A percentile compares a stretch with the other conserved stretches of the same genome.
phyloP scores from a whole-genome alignment of 2,888 invertebrate species.

The Volucella zonaria region DNA sequence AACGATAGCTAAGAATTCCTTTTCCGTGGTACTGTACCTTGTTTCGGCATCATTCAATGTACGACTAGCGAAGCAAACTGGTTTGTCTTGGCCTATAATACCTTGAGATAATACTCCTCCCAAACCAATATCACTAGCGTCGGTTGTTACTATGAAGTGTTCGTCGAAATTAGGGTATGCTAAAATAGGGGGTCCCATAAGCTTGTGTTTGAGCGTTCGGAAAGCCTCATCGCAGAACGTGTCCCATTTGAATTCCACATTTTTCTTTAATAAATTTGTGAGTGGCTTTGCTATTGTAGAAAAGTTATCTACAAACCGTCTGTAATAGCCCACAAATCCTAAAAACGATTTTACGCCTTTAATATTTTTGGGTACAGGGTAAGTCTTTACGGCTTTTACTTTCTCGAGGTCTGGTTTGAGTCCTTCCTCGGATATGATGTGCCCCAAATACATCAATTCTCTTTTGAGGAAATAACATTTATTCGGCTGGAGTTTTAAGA shows the following conservation, averaged over 20 bases:
- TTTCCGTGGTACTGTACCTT: too few relatives aligned
- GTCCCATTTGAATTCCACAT: neutral
- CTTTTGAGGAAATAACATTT: conserved; percentile 1
- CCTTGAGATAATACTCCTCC: too few relatives aligned
- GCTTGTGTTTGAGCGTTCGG: neutral
- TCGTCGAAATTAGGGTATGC: too few relatives aligned
- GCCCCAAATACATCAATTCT: conserved; percentile 13
- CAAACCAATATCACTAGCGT: too few relatives aligned
- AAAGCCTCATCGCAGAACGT: neutral
- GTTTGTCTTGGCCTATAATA: too few relatives aligned
- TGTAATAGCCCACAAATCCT: conserved; percentile 15
- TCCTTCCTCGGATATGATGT: conserved; percentile 17
- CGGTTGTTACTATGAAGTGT: too few relatives aligned
- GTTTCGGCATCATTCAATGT: too few relatives aligned
- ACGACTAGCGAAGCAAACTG: too few relatives aligned
- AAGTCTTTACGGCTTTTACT: conserved; percentile 15
- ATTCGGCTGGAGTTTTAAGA: conserved; percentile 4
- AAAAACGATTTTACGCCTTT: conserved; percentile 15
- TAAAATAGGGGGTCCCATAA: neutral
- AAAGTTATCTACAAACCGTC: conserved; percentile 5
- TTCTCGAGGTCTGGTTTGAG: conserved; percentile 21
- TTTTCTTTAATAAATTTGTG: neutral
- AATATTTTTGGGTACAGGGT: conserved; percentile 20
- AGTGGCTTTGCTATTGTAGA: conserved; percentile 1
- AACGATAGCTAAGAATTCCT: too few relatives aligned